Evolutionary conservation across 2,888 invertebrate genomes (phyloP).

Genomic region (Aspidiotus destructor): DNA sequence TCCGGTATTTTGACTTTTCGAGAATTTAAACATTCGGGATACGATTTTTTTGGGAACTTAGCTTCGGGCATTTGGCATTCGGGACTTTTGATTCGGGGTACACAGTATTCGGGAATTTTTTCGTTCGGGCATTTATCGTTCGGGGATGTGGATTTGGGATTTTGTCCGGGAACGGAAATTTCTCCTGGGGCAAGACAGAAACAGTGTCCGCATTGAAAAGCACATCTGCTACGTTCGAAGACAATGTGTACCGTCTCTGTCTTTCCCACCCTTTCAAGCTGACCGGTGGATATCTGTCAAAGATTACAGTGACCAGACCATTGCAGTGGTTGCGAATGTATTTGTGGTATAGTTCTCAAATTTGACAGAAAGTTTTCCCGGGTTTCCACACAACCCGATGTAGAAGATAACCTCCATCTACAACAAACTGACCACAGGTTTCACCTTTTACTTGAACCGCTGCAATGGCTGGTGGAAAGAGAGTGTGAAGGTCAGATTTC

Average conservation of each 20-base stretch:
- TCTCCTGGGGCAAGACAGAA: constrained; percentile 10
- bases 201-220: constrained; percentile 30
- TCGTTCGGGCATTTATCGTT: no score
- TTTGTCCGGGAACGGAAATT: no score
- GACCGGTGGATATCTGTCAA: neutral
- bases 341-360: neutral
- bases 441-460: neutral
- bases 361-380: neutral
- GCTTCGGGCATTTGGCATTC: no score
- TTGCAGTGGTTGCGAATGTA: constrained; percentile 1
- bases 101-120: no score
- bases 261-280: constrained; percentile 20
- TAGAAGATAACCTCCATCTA: constrained; percentile 39
- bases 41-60: no score
- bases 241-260: neutral
- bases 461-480: constrained; percentile 1
- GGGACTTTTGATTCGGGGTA: no score
- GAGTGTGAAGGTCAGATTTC: constrained; percentile 13
- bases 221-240: no score
- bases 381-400: constrained; percentile 15
- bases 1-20: no score
- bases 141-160: constrained; percentile 31
- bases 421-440: constrained; percentile 25
- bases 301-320: neutral
- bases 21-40: no score